phyloP scores from a whole-genome alignment of 2,113 vertebrate species.

The Pontoporia blainvillei region DNA sequence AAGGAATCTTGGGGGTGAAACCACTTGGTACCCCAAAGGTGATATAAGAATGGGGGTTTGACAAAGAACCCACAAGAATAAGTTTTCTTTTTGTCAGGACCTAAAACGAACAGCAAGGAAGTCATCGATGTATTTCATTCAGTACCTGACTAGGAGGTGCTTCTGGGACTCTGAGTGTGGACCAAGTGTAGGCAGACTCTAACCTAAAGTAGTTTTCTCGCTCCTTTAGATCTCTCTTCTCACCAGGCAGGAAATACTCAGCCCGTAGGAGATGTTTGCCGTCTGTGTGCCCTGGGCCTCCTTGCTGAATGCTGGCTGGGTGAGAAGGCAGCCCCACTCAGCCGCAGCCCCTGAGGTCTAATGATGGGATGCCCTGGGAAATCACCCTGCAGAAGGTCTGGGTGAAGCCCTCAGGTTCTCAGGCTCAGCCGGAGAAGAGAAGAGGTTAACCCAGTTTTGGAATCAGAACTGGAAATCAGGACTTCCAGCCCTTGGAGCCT shows the following conservation, averaged over 20 bases:
- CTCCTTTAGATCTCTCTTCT: background rate
- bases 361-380: background rate
- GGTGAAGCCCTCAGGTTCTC: background rate
- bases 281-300: background rate
- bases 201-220: background rate
- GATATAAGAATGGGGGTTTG: background rate
- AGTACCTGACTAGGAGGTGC: background rate
- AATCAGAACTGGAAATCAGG: background rate
- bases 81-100: background rate
- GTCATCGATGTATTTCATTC: background rate
- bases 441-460: slow-evolving; percentile 4
- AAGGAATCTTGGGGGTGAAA: background rate
- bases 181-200: background rate
- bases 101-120: background rate
- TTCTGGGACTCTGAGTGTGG: background rate
- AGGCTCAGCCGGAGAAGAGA: background rate
- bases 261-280: background rate
- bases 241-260: background rate
- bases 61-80: background rate
- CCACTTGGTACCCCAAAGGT: background rate
- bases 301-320: background rate
- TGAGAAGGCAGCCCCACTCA: background rate
- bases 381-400: background rate
- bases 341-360: background rate
- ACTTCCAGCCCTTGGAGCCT: background rate